Evolutionary conservation across 2,113 vertebrate genomes (phyloP), one percentile per base, ranked within the genome.

Genomic region (Bubo blakistoni): DNA sequence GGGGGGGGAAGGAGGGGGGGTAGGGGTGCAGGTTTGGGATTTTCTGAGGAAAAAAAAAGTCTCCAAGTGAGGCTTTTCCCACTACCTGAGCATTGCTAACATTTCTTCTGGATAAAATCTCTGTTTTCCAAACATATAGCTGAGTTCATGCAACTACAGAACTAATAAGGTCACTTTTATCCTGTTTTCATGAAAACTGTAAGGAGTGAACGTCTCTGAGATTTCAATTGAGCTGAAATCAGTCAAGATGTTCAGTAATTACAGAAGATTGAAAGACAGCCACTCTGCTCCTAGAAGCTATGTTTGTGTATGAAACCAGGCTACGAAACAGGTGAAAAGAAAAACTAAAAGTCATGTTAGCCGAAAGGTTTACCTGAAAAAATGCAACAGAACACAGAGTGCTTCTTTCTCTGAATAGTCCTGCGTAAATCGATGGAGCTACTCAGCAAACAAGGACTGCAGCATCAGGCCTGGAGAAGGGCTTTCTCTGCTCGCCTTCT

Each of bases 401-500:
- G 0, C 8, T 88, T 66, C 58, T 89, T 73, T 78, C 88, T 94
- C 77, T 61, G 52, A 72, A n/a, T 73, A 87, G 49, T 69, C 70
- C 55, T 49, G 27, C 1, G 4, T 69, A 86, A 94, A 93, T 87
- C 20, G 16, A 79, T 86, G 82, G 79, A 89, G 66, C 86, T 91
- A 81, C 82, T 92, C 93, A 85, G 74, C 70, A 92, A 92, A 46
- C 51, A 69, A 72, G n/a, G 22, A 74, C 46, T 42, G 81, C 78
- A 77, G 65, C 69, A 80, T 83, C 84, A 88, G 71, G 55, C 59
- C 76, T 83, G 52, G 74, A 57, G 40, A 80, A 73, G 47, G 74
- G 51, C 63, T 73, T 91, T 62, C 63, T 88, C 63, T 10, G 2
- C 81, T 70, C 8, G 1, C 67, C 69, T 82, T 70, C 80, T 80